Evolutionary conservation across 1,140 invertebrate genomes (phyloP).

Genomic region (Drosophila punjabiensis): DNA sequence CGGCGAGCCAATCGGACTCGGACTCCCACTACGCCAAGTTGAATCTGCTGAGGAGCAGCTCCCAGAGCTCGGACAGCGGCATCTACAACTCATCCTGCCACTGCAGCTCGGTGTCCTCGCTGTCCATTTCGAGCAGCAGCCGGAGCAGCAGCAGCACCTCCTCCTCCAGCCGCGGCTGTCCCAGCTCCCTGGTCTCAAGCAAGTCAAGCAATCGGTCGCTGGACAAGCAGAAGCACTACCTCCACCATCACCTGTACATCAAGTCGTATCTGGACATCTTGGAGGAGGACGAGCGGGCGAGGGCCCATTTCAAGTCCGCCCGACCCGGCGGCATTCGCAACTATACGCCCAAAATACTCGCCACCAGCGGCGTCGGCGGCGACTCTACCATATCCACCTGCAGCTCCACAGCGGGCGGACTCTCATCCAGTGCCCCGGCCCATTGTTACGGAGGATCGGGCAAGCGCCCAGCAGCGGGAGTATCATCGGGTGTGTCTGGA

Average conservation of each 20-base stretch:
- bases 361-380: slow-evolving; percentile 77
- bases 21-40: slow-evolving; percentile 73
- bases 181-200: slow-evolving; percentile 60
- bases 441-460: slow-evolving; percentile 30
- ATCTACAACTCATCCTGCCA: slow-evolving; percentile 83
- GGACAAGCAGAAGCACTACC: slow-evolving; percentile 87
- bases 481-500: not conserved
- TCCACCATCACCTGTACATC: slow-evolving; percentile 87
- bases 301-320: slow-evolving; percentile 85
- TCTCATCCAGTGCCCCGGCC: slow-evolving; percentile 71
- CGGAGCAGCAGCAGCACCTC: slow-evolving; percentile 49
- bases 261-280: slow-evolving; percentile 88
- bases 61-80: slow-evolving; percentile 78
- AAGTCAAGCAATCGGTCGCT: slow-evolving; percentile 86
- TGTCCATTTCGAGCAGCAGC: slow-evolving; percentile 66
- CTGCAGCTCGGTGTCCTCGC: slow-evolving; percentile 76
- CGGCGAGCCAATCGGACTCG: slow-evolving; percentile 42
- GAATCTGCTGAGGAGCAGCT: slow-evolving; percentile 63
- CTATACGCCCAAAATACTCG: slow-evolving; percentile 89
- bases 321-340: slow-evolving; percentile 88
- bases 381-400: slow-evolving; percentile 10
- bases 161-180: slow-evolving; percentile 68
- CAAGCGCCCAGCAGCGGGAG: slow-evolving; percentile 7
- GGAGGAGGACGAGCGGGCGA: slow-evolving; percentile 85
- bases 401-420: slow-evolving; percentile 3